These are phyloP conservation scores for Otolemur garnettii DNA, from an alignment of 2,113 vertebrate species.

Conservation along the genomic window DNA sequence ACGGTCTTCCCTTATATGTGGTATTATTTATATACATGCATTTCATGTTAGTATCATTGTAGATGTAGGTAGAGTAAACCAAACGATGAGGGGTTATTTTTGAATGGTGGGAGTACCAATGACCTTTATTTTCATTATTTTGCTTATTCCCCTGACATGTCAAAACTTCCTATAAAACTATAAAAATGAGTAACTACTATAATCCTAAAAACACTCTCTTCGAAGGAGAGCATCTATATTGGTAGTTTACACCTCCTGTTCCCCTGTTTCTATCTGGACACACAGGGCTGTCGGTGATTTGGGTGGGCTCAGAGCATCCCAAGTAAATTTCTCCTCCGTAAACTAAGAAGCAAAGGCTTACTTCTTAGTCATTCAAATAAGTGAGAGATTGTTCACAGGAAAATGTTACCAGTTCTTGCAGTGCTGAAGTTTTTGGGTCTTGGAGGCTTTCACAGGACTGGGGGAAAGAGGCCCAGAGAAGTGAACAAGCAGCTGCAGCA, in stretches of 20 bases:
- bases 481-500: constrained; percentile 83
- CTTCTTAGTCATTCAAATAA: constrained; percentile 73
- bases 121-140: constrained; percentile 31
- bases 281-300: not conserved
- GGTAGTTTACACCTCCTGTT: constrained; percentile 8
- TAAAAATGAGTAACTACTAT: not conserved
- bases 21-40: not conserved
- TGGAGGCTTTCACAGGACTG: constrained; percentile 72
- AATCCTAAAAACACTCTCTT: constrained; percentile 6
- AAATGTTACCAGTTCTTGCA: constrained; percentile 58
- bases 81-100: not conserved
- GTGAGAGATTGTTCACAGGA: constrained; percentile 61
- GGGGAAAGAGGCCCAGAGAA: constrained; percentile 73
- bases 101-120: rapidly evolving
- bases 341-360: constrained; percentile 48
- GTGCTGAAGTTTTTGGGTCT: constrained; percentile 71
- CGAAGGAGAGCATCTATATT: not conserved
- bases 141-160: not conserved
- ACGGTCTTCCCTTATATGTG: not conserved
- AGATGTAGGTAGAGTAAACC: not conserved
- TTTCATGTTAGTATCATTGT: not conserved
- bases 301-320: not conserved
- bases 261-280: not conserved
- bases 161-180: not conserved
- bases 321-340: constrained; percentile 19